Evolutionary conservation across 2,113 vertebrate genomes (phyloP).

Genomic region (Neotoma lepida): DNA sequence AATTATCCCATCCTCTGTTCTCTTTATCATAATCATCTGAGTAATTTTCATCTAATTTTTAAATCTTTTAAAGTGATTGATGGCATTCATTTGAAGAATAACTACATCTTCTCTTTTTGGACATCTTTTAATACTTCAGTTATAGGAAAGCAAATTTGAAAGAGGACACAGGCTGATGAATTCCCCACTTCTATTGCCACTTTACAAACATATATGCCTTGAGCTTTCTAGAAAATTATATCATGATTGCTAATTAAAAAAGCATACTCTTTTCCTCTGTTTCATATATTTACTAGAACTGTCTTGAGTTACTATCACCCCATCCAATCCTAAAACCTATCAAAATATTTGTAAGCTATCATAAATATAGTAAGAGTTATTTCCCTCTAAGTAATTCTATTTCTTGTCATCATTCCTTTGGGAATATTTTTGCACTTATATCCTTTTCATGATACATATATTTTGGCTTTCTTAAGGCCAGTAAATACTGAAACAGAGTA

Average conservation of each 20-base stretch:
- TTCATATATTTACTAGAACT: constrained; percentile 49
- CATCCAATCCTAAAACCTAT: constrained; percentile 47
- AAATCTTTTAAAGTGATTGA: constrained; percentile 67
- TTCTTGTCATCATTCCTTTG: constrained; percentile 54
- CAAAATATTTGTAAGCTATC: constrained; percentile 69
- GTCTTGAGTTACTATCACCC: constrained; percentile 43
- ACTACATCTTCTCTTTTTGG: constrained; percentile 33
- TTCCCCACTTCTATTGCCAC: constrained; percentile 50
- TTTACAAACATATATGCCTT: constrained; percentile 54
- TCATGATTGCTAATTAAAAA: constrained; percentile 64
- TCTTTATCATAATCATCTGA: constrained; percentile 62
- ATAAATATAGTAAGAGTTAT: constrained; percentile 60
- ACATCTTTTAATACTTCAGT: constrained; percentile 59
- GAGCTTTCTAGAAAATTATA: constrained; percentile 55
- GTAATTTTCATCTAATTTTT: constrained; percentile 62
- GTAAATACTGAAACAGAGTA: constrained; percentile 53
- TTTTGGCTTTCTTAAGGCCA: constrained; percentile 62
- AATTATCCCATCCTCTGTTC: constrained; percentile 54
- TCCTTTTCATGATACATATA: constrained; percentile 19
- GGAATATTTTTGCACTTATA: constrained; percentile 51
- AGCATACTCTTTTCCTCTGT: constrained; percentile 50
- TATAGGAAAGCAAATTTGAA: constrained; percentile 57
- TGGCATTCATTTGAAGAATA: constrained; percentile 65
- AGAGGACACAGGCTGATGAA: constrained; percentile 44
- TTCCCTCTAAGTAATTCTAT: constrained; percentile 41